phyloP scores from a whole-genome alignment of 2,113 vertebrate species.

The Sprattus sprattus region DNA sequence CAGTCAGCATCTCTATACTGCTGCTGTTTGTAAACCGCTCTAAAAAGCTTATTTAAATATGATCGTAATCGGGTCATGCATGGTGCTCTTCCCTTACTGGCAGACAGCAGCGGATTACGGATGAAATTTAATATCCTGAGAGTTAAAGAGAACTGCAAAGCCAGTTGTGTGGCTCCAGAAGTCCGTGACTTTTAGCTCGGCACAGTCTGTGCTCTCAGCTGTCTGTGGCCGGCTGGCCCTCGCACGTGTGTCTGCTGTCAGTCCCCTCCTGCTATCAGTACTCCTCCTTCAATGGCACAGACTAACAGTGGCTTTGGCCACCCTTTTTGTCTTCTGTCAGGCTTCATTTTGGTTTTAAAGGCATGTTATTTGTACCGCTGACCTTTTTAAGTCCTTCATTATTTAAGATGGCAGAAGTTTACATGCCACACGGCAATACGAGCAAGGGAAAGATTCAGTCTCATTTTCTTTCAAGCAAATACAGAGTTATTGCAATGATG shows the following conservation, averaged over 20 bases:
- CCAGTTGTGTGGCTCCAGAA: neutral
- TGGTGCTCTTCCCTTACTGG: neutral
- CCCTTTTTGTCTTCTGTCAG: neutral
- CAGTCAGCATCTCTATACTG: neutral
- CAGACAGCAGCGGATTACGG: neutral
- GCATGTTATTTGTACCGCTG: no score
- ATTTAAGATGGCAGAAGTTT: neutral
- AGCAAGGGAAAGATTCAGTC: neutral
- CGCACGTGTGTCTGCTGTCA: neutral
- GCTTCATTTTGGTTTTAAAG: neutral
- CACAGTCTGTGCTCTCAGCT: neutral
- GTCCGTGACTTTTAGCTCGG: neutral
- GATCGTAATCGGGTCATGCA: neutral
- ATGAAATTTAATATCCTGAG: neutral
- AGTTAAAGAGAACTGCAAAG: neutral
- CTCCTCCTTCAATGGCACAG: neutral
- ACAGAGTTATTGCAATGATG: neutral
- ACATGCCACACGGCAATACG: neutral
- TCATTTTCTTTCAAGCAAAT: neutral
- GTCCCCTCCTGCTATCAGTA: neutral
- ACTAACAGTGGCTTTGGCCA: neutral
- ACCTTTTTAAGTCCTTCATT: neutral
- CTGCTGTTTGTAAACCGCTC: neutral
- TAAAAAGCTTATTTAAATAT: neutral
- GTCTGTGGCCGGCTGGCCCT: neutral